Evolutionary conservation across 2,797 vertebrate species (phyloP), one percentile per base, ranked within the genome.

Genomic region (Labeo calbasu): DNA sequence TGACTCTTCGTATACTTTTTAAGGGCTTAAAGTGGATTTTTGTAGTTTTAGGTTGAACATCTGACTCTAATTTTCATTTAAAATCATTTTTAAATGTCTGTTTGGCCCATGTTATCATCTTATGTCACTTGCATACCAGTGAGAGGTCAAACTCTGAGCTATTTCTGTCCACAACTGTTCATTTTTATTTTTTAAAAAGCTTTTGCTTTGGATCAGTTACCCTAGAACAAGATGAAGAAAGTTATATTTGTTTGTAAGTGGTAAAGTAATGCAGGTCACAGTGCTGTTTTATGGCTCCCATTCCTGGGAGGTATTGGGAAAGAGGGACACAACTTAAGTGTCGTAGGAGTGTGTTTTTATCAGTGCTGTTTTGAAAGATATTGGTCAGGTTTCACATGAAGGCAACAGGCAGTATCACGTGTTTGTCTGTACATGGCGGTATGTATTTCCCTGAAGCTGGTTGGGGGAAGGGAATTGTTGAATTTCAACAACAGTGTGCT

Each of bases 301-400:
- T 51, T 75, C 25, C 43, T 65, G 51, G 63, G 9, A 72, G 59
- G 21, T 53, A 15, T 70, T 79, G 28, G 50, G 19, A 43, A 76
- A 71, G 71, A 43, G 14, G 28, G 28, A 36, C 14, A 11, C 50
- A 40, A 7, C 75, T 75, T 15, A 82, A 83, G 40, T 82, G 75
- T 72, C 5, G 21, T 19, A 72, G 57, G 21, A 80, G 46, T 5
- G 13, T 77, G 71, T 70, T 69, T 77, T 51, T 77, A 77, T 77
- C 51, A 79, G 59, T 46, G 71, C 40, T 78, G 40, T 83, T 78
- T 73, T 85, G 25, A 81, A 86, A 83, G 73, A 32, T 66, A 36
- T 84, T 77, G 72, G 77, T 81, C 77, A 79, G 78, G 86, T 86
- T 85, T 81, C 55, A 76, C 77, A 75, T 75, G 72, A 85, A 86